Evolutionary conservation across 2,113 vertebrate genomes (phyloP).

Genomic region (Chamaea fasciata): DNA sequence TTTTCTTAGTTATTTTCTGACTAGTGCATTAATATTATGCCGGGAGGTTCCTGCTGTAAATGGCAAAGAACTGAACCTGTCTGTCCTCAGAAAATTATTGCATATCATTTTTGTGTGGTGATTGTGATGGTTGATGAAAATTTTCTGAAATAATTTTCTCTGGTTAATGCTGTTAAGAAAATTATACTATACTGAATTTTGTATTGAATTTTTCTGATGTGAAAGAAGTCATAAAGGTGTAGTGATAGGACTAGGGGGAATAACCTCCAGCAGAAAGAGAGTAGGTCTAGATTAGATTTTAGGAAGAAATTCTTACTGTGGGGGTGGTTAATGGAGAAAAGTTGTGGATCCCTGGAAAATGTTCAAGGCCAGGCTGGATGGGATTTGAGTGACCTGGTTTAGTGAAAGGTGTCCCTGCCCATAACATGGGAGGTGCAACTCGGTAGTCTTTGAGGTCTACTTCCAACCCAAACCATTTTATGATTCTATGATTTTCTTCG

Average conservation of each 20-base stretch:
- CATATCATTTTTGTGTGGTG: background rate
- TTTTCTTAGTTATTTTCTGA: background rate
- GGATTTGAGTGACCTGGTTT: background rate
- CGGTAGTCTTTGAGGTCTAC: background rate
- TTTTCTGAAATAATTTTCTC: background rate
- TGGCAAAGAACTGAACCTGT: background rate
- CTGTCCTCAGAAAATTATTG: background rate
- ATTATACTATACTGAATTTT: background rate
- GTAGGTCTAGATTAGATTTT: background rate
- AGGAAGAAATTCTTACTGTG: background rate
- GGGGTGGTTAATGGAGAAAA: background rate
- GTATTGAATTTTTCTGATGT: background rate
- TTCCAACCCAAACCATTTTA: background rate
- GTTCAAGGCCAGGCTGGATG: background rate
- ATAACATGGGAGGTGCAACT: background rate
- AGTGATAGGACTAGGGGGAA: background rate
- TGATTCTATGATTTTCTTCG: background rate
- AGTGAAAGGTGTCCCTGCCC: background rate
- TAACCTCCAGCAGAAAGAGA: background rate
- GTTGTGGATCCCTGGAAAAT: background rate
- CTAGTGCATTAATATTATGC: background rate
- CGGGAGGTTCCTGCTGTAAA: background rate
- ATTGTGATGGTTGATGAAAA: background rate
- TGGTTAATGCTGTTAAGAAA: background rate
- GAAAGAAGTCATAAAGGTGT: background rate